These are phyloP conservation scores for Cynaeus angustus DNA, from an alignment of 2,888 invertebrate species.

Conservation along the genomic window DNA sequence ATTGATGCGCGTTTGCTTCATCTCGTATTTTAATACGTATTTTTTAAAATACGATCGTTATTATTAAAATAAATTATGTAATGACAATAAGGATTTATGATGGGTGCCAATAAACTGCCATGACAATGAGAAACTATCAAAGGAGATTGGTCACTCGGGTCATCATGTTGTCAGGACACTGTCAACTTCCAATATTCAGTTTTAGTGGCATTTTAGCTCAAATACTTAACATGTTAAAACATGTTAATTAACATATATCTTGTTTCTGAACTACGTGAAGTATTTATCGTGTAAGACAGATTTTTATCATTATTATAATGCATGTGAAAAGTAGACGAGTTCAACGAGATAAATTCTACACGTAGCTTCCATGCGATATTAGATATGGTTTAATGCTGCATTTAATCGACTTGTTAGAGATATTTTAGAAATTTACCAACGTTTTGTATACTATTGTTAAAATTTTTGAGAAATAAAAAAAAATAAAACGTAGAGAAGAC, in stretches of 20 bases:
- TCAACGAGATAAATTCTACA: slow-evolving; percentile 9
- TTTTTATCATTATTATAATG: background rate
- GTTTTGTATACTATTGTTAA: slow-evolving; percentile 22
- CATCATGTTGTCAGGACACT: slow-evolving; percentile 4
- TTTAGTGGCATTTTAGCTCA: slow-evolving; percentile 14
- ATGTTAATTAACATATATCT: background rate
- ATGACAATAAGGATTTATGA: slow-evolving; percentile 11
- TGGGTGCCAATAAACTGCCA: slow-evolving; percentile 15
- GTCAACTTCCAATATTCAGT: slow-evolving; percentile 7
- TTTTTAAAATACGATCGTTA: slow-evolving; percentile 22
- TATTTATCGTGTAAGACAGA: slow-evolving; percentile 1
- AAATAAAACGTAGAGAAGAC: slow-evolving; percentile 1
- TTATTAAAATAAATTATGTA: slow-evolving; percentile 7
- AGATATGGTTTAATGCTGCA: slow-evolving; percentile 14
- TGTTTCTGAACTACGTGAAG: slow-evolving; percentile 1
- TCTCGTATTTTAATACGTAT: slow-evolving; percentile 22
- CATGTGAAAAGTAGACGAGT: background rate
- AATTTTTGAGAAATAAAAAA: slow-evolving; percentile 21
- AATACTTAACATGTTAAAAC: background rate
- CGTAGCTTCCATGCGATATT: slow-evolving; percentile 1
- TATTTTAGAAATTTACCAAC: slow-evolving; percentile 22
- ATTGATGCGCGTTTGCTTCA: slow-evolving; percentile 19
- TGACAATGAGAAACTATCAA: slow-evolving; percentile 7
- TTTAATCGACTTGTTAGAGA: slow-evolving; percentile 19
- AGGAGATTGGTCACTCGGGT: slow-evolving; percentile 8